Evolutionary conservation across 2,113 vertebrate genomes (phyloP).

Genomic region (Numida meleagris): DNA sequence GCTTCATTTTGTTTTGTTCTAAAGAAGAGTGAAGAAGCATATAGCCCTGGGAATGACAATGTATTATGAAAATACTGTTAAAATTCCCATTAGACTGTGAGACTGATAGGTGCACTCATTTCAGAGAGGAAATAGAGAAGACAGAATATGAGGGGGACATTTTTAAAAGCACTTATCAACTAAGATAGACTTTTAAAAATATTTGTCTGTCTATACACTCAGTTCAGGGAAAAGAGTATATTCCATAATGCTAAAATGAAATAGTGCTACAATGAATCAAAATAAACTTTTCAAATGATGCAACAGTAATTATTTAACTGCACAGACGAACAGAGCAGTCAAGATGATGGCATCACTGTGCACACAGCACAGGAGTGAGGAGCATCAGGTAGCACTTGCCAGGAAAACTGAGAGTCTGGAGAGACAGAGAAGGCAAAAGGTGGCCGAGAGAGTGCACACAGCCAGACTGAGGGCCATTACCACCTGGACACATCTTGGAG

Average conservation of each 20-base stretch:
- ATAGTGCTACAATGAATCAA: background rate
- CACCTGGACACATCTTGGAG: background rate
- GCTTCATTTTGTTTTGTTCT: background rate
- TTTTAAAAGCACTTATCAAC: background rate
- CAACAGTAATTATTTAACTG: background rate
- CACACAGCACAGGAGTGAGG: background rate
- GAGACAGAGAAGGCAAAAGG: background rate
- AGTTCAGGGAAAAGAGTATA: background rate
- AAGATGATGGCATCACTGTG: rapidly evolving
- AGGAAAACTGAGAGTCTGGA: background rate
- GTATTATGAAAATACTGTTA: background rate
- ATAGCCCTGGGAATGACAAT: background rate
- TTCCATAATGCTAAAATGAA: background rate
- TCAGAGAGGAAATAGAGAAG: background rate
- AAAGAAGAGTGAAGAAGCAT: background rate
- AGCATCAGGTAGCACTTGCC: background rate
- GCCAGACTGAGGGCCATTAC: background rate
- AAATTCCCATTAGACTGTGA: background rate
- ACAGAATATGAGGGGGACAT: background rate
- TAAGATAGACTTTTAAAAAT: background rate
- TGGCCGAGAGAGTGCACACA: background rate
- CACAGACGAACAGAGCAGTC: background rate
- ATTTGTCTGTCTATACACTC: background rate
- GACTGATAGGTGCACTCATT: background rate
- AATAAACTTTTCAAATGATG: background rate